Percentiles rank a stretch among this genome's conserved stretches.
Conservation (phyloP, 2,888 invertebrate genomes). For the Hofmannophila pseudospretella region DNA sequence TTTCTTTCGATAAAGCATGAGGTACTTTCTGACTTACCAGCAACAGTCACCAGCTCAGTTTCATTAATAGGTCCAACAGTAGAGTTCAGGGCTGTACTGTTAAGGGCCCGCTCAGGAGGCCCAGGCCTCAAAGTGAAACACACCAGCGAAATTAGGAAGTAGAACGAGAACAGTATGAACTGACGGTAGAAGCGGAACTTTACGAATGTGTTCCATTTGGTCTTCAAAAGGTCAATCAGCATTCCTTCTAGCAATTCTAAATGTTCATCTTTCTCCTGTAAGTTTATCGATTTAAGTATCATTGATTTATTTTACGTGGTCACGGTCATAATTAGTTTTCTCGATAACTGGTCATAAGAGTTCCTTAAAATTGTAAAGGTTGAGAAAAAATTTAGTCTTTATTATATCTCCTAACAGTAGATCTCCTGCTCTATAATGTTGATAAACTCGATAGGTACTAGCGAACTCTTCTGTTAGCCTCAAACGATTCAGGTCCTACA, state of each 20-base stretch:
- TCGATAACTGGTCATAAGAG: no score
- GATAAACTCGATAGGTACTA: no score
- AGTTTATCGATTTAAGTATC: conserved; percentile 16
- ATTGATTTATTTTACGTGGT: no score
- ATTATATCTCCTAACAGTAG: no score
- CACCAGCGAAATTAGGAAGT: conserved; percentile 91
- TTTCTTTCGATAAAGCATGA: no score
- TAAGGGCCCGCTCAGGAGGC: conserved; percentile 78
- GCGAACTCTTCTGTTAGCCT: no score
- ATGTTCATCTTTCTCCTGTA: conserved; percentile 95
- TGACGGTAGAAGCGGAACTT: conserved; percentile 96
- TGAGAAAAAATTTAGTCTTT: no score
- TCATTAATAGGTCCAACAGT: conserved; percentile 46
- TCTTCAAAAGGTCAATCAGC: conserved; percentile 93
- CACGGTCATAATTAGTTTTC: no score
- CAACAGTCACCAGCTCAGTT: conserved; percentile 41
- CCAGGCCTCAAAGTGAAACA: conserved; percentile 95
- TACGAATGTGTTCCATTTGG: conserved; percentile 99
- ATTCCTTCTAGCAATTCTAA: conserved; percentile 96
- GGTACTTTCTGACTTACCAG: no score
- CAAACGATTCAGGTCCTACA: no score
- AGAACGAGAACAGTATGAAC: conserved; percentile 92
- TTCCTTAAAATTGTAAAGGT: no score
- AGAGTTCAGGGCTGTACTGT: conserved; percentile 50
- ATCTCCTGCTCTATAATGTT: no score